Evolutionary conservation across 2,113 vertebrate species (phyloP).

Genomic region (Malurus alboscapulatus): DNA sequence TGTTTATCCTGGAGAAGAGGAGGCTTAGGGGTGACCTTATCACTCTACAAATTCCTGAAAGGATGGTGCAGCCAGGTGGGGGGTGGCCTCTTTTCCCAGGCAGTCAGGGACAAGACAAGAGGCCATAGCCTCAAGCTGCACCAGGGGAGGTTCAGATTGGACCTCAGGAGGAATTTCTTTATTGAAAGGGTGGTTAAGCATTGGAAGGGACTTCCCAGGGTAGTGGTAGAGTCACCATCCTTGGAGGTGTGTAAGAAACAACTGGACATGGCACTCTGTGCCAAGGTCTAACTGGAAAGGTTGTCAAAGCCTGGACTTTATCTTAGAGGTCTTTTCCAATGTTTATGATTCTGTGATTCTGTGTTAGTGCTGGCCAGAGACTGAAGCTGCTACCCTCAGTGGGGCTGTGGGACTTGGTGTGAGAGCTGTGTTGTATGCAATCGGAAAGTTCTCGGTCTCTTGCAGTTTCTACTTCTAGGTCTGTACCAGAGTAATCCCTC

Average conservation of each 20-base stretch:
- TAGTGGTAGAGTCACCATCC: background rate
- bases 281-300: background rate
- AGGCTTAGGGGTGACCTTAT: background rate
- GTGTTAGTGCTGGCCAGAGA: background rate
- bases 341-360: background rate
- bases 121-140: background rate
- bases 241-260: background rate
- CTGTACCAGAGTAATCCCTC: background rate
- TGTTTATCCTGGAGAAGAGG: background rate
- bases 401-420: accelerated
- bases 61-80: background rate
- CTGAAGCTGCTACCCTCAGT: background rate
- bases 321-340: background rate
- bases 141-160: background rate
- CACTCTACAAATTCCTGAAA: background rate
- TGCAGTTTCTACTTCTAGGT: background rate
- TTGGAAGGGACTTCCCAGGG: background rate
- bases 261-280: background rate
- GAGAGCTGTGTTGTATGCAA: background rate
- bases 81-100: background rate
- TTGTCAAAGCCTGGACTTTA: background rate
- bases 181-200: background rate
- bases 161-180: background rate
- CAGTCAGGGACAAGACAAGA: accelerated
- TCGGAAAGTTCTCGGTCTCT: background rate